Base-by-base conservation (phyloP, 2,888 invertebrate genomes). In the Melieria omissa region DNA sequence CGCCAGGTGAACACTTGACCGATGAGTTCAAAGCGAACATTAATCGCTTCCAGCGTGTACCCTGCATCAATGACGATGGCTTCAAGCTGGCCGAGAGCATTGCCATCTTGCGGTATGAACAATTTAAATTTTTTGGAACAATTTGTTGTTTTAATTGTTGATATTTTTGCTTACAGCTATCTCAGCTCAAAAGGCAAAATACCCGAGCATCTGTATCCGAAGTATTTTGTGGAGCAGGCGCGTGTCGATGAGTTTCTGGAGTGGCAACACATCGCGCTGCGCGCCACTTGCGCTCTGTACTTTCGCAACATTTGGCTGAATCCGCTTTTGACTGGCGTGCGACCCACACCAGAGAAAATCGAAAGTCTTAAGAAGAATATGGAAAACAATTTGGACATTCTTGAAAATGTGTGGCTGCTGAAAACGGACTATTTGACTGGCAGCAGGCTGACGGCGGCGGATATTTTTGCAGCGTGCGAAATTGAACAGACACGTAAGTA, bases 391-490 rank as follows among this genome's bases (percentile, higher is more conserved):
- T 83, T 94, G 61, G 89, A 90, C 74, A 83, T 87, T 14, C 87
- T 93, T 62, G 89, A 91, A 77, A 88, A 88, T 10, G 86, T 89
- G 70, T 91, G 92, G 91, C 82, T 92, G 54, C 89, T 88, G 42
- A 75, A 88, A 82, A 76, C 89, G 74, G 78, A 87, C 75, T 82
- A 89, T 42, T 87, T 93, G 10, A 88, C 88, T 1, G 92, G 93
- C 0, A 84, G 92, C 78, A 83, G 88, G n/a, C 86, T 93, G 7
- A 90, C 91, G 0, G 90, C 92, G 3, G 94, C 95, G 0, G 95
- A 95, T 85, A 85, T 95, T 69, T 88, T 93, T 77, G 93, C 92
- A 0, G 91, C 91, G 2, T 92, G 92, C 79, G 95, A 94, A 88
- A 84, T 95, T 67, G 93, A 94, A 84, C 94, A 95, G 84, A 91